phyloP scores from a whole-genome alignment of 2,113 vertebrate genomes.

The Tenrec ecaudatus region DNA sequence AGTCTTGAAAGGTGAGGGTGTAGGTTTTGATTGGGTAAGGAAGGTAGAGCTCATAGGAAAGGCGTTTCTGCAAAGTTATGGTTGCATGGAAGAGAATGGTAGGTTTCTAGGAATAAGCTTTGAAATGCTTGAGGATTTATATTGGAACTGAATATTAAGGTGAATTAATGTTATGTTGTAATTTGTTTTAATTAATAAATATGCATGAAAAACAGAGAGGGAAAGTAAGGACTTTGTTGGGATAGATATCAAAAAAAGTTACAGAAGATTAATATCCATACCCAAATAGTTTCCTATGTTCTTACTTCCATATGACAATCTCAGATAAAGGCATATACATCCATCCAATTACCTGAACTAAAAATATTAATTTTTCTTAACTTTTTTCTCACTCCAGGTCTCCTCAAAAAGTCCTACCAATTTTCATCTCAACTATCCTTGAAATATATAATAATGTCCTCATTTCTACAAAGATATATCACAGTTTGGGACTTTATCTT shows the following conservation, averaged over 20 bases:
- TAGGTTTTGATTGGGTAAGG: background rate
- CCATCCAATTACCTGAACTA: background rate
- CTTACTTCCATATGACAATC: background rate
- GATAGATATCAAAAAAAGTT: background rate
- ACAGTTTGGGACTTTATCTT: background rate
- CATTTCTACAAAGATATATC: background rate
- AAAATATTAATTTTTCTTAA: background rate
- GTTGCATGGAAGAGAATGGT: background rate
- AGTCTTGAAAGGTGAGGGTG: background rate
- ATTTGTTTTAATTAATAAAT: background rate
- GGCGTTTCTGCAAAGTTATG: background rate
- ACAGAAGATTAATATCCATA: background rate
- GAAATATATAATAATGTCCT: background rate
- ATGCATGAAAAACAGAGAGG: background rate
- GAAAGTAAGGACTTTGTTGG: background rate
- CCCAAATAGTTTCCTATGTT: background rate
- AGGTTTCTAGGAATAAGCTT: background rate
- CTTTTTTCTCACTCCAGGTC: background rate
- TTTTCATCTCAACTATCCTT: conserved; percentile 19
- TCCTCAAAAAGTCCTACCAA: background rate
- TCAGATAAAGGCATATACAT: background rate
- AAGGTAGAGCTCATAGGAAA: background rate
- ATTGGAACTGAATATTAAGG: background rate
- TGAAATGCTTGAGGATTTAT: background rate
- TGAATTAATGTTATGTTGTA: background rate